Conservation (phyloP, 1,140 invertebrate species). For the Drosophila nasuta region DNA sequence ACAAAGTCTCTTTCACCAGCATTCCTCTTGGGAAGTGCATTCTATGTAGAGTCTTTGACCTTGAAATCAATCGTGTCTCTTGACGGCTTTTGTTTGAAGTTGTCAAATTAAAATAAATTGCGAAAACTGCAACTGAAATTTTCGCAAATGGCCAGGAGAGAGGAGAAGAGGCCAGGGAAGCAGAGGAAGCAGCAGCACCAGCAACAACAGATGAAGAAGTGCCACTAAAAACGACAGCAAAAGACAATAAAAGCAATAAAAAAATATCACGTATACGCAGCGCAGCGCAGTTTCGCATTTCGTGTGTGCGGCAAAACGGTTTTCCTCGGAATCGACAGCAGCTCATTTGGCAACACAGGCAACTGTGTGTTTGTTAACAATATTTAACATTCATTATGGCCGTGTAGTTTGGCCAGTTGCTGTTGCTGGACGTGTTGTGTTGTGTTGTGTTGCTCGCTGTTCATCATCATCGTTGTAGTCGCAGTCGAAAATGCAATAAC, state of each 20-base stretch:
- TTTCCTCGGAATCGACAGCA: conserved; percentile 38
- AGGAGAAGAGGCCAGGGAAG: too few relatives aligned
- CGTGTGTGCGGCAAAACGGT: conserved; percentile 33
- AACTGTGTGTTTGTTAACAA: conserved; percentile 56
- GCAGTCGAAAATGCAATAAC: conserved; percentile 62
- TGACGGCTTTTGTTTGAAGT: conserved; percentile 32
- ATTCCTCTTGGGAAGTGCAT: too few relatives aligned
- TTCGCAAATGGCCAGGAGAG: conserved; percentile 31
- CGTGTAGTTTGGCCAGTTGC: conserved; percentile 59
- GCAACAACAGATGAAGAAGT: neutral
- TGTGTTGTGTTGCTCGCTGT: conserved; percentile 10
- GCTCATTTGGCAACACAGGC: neutral
- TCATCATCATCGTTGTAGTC: conserved; percentile 26
- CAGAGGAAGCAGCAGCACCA: neutral
- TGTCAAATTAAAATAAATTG: conserved; percentile 75
- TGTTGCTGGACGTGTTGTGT: neutral
- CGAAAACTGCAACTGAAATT: conserved; percentile 32
- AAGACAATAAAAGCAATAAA: conserved; percentile 30
- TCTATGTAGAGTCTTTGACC: conserved; percentile 3
- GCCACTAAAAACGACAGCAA: conserved; percentile 29
- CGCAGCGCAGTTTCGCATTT: conserved; percentile 26
- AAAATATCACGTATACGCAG: conserved; percentile 55
- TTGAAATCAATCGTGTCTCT: conserved; percentile 4
- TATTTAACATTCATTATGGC: conserved; percentile 69
- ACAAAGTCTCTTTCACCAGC: too few relatives aligned